Base-by-base conservation (phyloP, 2,888 invertebrate species). In the Brachyptera risi region DNA sequence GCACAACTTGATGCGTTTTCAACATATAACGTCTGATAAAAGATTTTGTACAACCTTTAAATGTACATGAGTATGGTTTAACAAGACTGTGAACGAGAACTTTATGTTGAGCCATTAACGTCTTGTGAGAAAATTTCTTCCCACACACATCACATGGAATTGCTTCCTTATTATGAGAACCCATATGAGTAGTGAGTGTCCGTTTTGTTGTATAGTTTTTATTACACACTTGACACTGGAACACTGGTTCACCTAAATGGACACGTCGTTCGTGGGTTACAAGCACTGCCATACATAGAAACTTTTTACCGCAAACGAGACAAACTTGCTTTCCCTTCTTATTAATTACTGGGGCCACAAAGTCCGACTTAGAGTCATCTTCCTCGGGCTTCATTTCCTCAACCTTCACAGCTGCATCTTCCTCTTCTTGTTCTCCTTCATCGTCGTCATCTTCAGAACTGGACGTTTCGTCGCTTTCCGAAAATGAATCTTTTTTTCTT, bases 281-380 rank as follows among this genome's bases (percentile, higher is more conserved):
- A 17, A 54, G 54, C 21, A 54, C 54, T 2, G 54, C 54, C 54
- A 54, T 54, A 37, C 54, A 54, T 7, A 54, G 54, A 23, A 54
- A 54, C 21, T 54, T 54, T 23, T 54, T 54, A 37, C 54, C 54
- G 17, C 54, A 54, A 11, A 54, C 38, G 2, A 54, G 54, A n/a
- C 54, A 54, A 17, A 54, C 54, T 23, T 54, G 54, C 27, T 51
- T 51, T 17, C 50, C 50, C 26, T 51, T 51, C 31, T 17, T 51
- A 31, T 13, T 24, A 19, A 13, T 26, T 7, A 51, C 15, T 7
- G 50, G 50, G 3, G 3, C 5, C 9, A 3, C 50, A 13, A 9
- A n/a, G n/a, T n/a, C n/a, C n/a, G n/a, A n/a, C n/a, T n/a, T n/a
- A n/a, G n/a, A n/a, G n/a, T n/a, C 40, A n/a, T 17, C 40, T 17